Evolutionary conservation across 2,113 vertebrate species (phyloP).

Genomic region (Corythornis cristatus): DNA sequence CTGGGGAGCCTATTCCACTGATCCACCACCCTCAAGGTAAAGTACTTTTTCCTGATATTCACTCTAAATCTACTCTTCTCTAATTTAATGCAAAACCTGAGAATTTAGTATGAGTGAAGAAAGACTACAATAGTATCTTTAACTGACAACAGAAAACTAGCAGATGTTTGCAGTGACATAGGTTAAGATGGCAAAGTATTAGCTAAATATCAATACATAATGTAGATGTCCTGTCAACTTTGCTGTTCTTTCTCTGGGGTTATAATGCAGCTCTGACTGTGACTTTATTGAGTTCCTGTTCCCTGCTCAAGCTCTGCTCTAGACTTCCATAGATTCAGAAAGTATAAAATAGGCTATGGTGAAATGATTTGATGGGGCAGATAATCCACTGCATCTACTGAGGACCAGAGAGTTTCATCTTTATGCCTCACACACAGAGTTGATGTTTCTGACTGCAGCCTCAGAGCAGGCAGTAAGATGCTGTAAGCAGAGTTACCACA

Average conservation of each 20-base stretch:
- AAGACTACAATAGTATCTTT: neutral
- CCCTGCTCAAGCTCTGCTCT: neutral
- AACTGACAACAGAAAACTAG: neutral
- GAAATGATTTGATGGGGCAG: neutral
- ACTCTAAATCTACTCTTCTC: no score
- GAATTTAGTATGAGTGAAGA: accelerated
- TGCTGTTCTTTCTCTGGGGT: neutral
- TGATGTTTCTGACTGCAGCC: neutral
- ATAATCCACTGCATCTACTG: neutral
- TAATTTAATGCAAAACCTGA: neutral
- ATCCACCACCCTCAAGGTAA: no score
- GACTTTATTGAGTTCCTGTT: neutral
- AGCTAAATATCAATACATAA: neutral
- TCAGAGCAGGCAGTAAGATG: neutral
- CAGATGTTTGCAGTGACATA: neutral
- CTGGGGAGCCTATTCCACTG: no score
- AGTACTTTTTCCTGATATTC: no score
- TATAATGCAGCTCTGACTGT: neutral
- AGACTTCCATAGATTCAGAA: neutral
- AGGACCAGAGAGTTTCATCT: neutral
- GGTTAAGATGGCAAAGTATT: neutral
- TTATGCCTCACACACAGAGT: neutral
- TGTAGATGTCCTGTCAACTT: neutral
- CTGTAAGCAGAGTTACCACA: neutral
- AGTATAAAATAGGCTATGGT: neutral